Evolutionary conservation across 2,113 vertebrate genomes (phyloP), one percentile per base, ranked within the genome.

Genomic region (Rafetus swinhoei): DNA sequence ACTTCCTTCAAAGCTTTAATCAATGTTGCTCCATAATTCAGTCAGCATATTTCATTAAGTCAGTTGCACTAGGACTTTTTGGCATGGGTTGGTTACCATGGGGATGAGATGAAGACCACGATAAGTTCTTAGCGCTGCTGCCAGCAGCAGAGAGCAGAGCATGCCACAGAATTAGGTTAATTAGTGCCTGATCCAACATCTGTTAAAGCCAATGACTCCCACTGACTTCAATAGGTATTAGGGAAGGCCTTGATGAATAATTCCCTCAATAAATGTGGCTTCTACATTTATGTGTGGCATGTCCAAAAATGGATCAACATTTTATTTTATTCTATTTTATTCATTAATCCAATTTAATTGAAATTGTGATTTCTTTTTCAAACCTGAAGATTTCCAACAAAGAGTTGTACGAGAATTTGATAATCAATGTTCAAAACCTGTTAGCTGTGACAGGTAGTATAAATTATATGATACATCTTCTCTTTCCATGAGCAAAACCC

Each of bases 11-110:
- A 62, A 84, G 7, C 50, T 9, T 11, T 22, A 74, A 80, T 69
- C 62, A 69, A 69, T n/a, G 32, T 16, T n/a, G 16, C 16, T 69
- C 32, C 15, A 8, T 69, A n/a, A 69, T 69, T n/a, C 62, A 19
- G 62, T 69, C 62, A n/a, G 15, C 32, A 69, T 69, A n/a, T 69
- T 32, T 69, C 29, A 69, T 15, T 69, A 65, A 65, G 29, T 65
- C 29, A 65, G 29, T 65, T 65, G 62, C 29, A 16, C 55, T 16
- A 60, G 29, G 88, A 19, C 24, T 87, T 55, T 59, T 57, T 35
- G 21, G 35, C 11, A 55, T 0, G 1, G 1, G 45, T 5, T 9
- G 24, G 8, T 18, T 87, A 55, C n/a, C 14, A 79, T 27, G 2
- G 39, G 57, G 32, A 14, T 3, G 14, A 84, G 57, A 72, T 35